phyloP scores from a whole-genome alignment of 2,888 invertebrate species.

The Eupithecia centaureata region DNA sequence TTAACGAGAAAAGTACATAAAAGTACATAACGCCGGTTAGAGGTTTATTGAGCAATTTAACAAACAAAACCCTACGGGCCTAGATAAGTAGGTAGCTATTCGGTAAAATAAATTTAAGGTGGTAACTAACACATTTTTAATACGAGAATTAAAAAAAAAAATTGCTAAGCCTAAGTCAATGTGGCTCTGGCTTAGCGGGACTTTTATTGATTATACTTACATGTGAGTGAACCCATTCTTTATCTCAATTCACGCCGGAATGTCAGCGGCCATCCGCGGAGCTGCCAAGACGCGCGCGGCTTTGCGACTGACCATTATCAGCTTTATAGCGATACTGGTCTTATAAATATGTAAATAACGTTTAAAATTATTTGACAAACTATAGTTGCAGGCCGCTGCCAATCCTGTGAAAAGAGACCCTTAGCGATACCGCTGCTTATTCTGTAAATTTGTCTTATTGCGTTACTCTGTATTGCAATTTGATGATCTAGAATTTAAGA shows the following conservation, averaged over 20 bases:
- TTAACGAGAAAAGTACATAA: too few relatives aligned
- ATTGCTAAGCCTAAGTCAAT: not conserved
- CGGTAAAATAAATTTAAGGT: not conserved
- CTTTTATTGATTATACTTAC: not conserved
- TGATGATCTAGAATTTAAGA: constrained; percentile 21
- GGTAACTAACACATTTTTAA: not conserved
- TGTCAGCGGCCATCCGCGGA: too few relatives aligned
- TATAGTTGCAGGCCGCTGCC: not conserved
- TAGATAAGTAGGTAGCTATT: not conserved
- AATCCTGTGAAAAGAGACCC: not conserved
- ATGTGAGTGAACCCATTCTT: not conserved
- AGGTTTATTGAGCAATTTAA: not conserved
- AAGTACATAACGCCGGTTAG: not conserved
- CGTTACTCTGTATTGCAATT: constrained; percentile 21
- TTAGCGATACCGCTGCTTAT: not conserved
- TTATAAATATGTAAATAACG: not conserved
- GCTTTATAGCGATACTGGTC: not conserved
- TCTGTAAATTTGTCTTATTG: constrained; percentile 18
- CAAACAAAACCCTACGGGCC: constrained; percentile 1
- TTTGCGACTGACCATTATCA: not conserved
- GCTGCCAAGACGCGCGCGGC: not conserved
- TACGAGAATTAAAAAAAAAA: not conserved
- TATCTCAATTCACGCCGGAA: not conserved
- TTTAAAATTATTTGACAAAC: not conserved
- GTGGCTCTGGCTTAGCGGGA: constrained; percentile 34